phyloP scores from a whole-genome alignment of 1,140 invertebrate species.

The Brachionus plicatilis region DNA sequence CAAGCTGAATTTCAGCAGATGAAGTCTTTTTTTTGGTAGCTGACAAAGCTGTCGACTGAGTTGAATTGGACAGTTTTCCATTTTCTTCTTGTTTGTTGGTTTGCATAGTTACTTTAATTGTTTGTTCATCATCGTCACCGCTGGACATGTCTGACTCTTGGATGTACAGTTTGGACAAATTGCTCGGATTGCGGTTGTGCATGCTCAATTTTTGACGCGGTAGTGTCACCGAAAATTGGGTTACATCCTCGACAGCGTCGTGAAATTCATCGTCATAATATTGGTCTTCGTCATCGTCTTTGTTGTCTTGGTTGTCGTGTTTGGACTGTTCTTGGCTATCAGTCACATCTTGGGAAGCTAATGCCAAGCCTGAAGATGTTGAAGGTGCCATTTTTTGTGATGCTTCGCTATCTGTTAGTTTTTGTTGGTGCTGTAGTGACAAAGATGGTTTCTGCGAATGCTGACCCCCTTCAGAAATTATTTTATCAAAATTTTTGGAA shows the following conservation, averaged over 20 bases:
- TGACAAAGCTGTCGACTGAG: not conserved
- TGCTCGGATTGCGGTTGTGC: slow-evolving; percentile 16
- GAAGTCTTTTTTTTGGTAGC: not conserved
- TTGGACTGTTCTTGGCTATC: not conserved
- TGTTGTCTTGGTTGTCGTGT: not conserved
- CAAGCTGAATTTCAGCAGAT: not conserved
- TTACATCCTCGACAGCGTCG: slow-evolving; percentile 22
- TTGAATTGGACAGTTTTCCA: not conserved
- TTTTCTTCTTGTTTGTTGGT: slow-evolving; percentile 17
- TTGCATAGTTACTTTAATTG: slow-evolving; percentile 23
- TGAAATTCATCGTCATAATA: slow-evolving; percentile 34
- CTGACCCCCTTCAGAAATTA: not conserved
- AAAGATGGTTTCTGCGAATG: slow-evolving; percentile 9
- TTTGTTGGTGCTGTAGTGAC: not conserved
- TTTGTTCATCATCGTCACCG: not conserved
- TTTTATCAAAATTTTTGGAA: not conserved
- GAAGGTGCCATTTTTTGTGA: not conserved
- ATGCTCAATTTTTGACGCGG: slow-evolving; percentile 5
- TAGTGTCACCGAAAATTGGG: slow-evolving; percentile 13
- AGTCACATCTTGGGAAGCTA: not conserved
- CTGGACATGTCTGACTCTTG: slow-evolving; percentile 4
- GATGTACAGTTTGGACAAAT: slow-evolving; percentile 15
- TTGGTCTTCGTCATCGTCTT: slow-evolving; percentile 4
- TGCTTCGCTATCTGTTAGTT: not conserved
- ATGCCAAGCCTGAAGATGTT: not conserved